phyloP scores from a whole-genome alignment of 2,888 invertebrate genomes.

The Amphipyra tragopoginis region DNA sequence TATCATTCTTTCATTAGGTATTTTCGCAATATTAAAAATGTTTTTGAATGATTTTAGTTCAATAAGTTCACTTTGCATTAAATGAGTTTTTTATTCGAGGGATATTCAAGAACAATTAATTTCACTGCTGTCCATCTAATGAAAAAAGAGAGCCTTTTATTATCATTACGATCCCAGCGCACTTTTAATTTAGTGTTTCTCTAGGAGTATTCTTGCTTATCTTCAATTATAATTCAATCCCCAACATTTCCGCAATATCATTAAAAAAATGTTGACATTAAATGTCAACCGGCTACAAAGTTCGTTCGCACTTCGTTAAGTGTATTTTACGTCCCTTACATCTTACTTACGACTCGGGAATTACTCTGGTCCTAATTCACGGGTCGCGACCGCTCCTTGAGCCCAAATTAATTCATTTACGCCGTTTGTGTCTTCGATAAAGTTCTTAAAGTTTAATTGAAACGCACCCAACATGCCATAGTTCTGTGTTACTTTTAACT shows the following conservation, averaged over 20 bases:
- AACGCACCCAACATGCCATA: constrained; percentile 22
- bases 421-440: constrained; percentile 56
- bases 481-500: background rate
- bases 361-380: constrained; percentile 55
- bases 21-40: too few species aligned
- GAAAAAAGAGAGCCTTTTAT: too few species aligned
- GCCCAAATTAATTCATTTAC: constrained; percentile 53
- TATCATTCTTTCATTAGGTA: too few species aligned
- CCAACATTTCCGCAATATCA: constrained; percentile 1
- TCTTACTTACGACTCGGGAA: constrained; percentile 52
- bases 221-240: background rate
- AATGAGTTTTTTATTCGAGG: too few species aligned
- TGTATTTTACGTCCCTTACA: constrained; percentile 33
- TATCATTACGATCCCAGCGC: too few species aligned
- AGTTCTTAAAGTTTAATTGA: constrained; percentile 56
- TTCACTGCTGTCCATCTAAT: too few species aligned
- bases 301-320: constrained; percentile 44
- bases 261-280: constrained; percentile 33
- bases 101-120: too few species aligned
- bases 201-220: too few species aligned
- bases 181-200: too few species aligned
- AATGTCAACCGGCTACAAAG: constrained; percentile 39
- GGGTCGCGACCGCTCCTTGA: constrained; percentile 47
- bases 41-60: too few species aligned
- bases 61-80: too few species aligned